These are phyloP conservation scores for Takifugu ocellatus DNA, from an alignment of 2,797 vertebrate species.

Conservation along the genomic window DNA sequence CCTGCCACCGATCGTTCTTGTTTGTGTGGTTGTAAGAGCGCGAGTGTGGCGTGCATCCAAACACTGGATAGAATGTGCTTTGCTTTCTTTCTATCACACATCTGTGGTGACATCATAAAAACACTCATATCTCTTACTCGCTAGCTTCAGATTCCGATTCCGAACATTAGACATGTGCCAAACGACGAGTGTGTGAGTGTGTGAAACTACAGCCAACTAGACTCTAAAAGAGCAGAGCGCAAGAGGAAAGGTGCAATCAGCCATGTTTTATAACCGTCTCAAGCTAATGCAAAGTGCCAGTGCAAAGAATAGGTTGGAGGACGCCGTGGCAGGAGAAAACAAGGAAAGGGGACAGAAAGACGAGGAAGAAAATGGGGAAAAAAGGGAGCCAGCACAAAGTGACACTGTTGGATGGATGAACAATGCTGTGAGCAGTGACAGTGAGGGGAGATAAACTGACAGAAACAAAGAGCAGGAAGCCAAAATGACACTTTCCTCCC, in stretches of 20 bases:
- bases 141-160: slow-evolving; percentile 16
- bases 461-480: slow-evolving; percentile 45
- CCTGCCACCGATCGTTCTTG: slow-evolving; percentile 28
- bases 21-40: background rate
- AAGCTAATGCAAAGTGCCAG: slow-evolving; percentile 72
- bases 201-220: slow-evolving; percentile 45
- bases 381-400: slow-evolving; percentile 36
- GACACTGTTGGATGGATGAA: slow-evolving; percentile 48
- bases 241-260: slow-evolving; percentile 56
- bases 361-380: background rate
- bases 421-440: slow-evolving; percentile 42
- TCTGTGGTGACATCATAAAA: slow-evolving; percentile 15
- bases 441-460: slow-evolving; percentile 44
- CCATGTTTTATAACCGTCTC: slow-evolving; percentile 64
- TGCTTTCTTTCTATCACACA: slow-evolving; percentile 6
- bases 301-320: slow-evolving; percentile 69
- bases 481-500: slow-evolving; percentile 52
- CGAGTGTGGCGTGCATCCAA: slow-evolving; percentile 7
- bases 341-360: slow-evolving; percentile 17
- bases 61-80: background rate
- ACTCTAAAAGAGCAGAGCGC: slow-evolving; percentile 41
- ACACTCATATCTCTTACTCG: slow-evolving; percentile 12
- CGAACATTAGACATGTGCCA: slow-evolving; percentile 23
- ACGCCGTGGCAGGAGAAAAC: slow-evolving; percentile 33
- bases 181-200: slow-evolving; percentile 22